These are phyloP conservation scores for Labrus mixtus DNA, from an alignment of 2,113 vertebrate species.

Conservation along the genomic window DNA sequence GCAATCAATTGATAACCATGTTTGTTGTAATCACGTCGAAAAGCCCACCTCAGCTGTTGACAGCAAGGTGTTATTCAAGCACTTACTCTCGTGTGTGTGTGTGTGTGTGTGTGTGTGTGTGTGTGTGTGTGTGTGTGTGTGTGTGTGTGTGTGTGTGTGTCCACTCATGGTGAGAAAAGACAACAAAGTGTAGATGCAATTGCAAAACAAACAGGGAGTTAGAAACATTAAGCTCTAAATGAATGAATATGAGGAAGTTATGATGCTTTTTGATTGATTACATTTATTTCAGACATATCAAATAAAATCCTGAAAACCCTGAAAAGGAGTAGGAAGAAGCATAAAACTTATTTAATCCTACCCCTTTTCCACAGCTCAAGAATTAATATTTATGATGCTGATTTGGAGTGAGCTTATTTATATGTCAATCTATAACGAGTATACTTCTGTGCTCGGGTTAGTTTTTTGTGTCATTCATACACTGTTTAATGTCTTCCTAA, in stretches of 20 bases:
- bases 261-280: too few relatives aligned
- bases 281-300: too few relatives aligned
- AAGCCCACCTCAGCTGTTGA: conserved; percentile 17
- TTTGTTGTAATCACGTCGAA: neutral
- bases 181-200: neutral
- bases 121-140: too few relatives aligned
- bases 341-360: too few relatives aligned
- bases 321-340: too few relatives aligned
- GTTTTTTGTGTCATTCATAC: neutral
- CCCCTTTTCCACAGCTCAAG: too few relatives aligned
- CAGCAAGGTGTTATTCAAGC: conserved; percentile 17
- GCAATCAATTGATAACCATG: neutral
- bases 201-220: neutral
- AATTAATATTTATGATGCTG: neutral
- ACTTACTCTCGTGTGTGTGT: neutral
- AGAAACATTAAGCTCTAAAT: neutral
- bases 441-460: too few relatives aligned
- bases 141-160: neutral
- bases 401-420: neutral
- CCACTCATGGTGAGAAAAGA: conserved; percentile 13
- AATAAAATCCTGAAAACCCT: too few relatives aligned
- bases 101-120: neutral
- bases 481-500: neutral
- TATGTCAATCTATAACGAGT: neutral
- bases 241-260: neutral